Percentiles rank a stretch among this genome's conserved stretches.
Conservation (phyloP, 2,797 vertebrate species). For the Aythya fuligula region DNA sequence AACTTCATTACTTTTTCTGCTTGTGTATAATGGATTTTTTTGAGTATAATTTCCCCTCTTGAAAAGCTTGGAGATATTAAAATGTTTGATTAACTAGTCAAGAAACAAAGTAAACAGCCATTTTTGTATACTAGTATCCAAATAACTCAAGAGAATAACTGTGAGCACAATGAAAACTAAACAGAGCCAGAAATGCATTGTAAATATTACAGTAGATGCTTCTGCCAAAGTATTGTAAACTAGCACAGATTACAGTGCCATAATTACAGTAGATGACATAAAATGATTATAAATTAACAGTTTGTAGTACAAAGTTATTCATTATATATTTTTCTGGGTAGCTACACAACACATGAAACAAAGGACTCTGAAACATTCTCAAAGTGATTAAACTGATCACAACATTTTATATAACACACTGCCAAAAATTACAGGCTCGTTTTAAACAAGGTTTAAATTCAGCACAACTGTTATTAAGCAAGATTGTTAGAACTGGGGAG, state of each 20-base stretch:
- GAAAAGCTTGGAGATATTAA: constrained; percentile 52
- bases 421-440: constrained; percentile 25
- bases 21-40: constrained; percentile 17
- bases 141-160: constrained; percentile 49
- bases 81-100: constrained; percentile 49
- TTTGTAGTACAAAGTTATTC: constrained; percentile 57
- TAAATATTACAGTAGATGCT: constrained; percentile 68
- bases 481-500: not conserved
- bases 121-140: constrained; percentile 53
- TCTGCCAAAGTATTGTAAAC: constrained; percentile 67
- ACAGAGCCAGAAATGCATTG: constrained; percentile 42
- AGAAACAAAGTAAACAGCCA: constrained; percentile 45
- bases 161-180: constrained; percentile 63
- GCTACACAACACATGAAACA: constrained; percentile 11
- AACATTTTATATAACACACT: not conserved
- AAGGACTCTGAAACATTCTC: constrained; percentile 45
- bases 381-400: constrained; percentile 44
- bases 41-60: constrained; percentile 18
- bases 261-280: constrained; percentile 64
- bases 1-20: constrained; percentile 49
- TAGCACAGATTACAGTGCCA: constrained; percentile 40
- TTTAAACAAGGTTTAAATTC: constrained; percentile 25
- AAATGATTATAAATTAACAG: constrained; percentile 74
- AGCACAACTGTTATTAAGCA: not conserved
- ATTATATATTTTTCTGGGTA: constrained; percentile 65